These are phyloP conservation scores for Coreius guichenoti DNA, from an alignment of 2,797 vertebrate species.

Conservation along the genomic window DNA sequence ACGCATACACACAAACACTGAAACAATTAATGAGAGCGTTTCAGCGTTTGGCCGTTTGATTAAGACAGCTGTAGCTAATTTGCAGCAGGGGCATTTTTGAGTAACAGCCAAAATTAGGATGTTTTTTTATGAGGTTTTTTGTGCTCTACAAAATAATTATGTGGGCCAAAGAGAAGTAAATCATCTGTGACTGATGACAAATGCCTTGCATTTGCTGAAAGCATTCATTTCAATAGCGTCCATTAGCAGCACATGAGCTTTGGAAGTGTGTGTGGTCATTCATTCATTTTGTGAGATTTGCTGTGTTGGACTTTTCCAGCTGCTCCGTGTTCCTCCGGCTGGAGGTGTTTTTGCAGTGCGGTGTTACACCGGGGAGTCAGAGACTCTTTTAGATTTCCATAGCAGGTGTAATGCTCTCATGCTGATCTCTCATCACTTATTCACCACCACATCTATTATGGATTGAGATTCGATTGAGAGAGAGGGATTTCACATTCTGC, in stretches of 20 bases:
- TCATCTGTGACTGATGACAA: constrained; percentile 34
- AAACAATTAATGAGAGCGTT: constrained; percentile 49
- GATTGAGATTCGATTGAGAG: constrained; percentile 83
- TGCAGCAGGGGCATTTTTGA: constrained; percentile 39
- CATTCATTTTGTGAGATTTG: neutral
- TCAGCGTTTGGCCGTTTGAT: constrained; percentile 38
- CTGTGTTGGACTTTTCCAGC: neutral
- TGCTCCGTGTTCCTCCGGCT: neutral
- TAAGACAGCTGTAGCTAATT: constrained; percentile 60
- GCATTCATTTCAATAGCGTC: neutral
- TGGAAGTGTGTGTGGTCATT: neutral
- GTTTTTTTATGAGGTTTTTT: constrained; percentile 41
- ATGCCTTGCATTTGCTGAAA: constrained; percentile 30
- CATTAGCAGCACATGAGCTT: neutral
- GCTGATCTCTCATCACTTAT: constrained; percentile 79
- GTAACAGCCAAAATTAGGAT: constrained; percentile 45
- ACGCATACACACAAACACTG: constrained; percentile 1
- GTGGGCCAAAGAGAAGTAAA: constrained; percentile 44
- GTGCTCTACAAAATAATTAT: constrained; percentile 41
- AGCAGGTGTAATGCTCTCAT: constrained; percentile 78
- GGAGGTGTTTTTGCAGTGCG: neutral
- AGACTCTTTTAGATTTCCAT: constrained; percentile 61
- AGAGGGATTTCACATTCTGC: constrained; percentile 78
- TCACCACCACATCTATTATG: constrained; percentile 78
- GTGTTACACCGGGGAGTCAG: neutral